Evolutionary conservation across 2,888 invertebrate genomes (phyloP).

Genomic region (Schrankia costaestrigalis): DNA sequence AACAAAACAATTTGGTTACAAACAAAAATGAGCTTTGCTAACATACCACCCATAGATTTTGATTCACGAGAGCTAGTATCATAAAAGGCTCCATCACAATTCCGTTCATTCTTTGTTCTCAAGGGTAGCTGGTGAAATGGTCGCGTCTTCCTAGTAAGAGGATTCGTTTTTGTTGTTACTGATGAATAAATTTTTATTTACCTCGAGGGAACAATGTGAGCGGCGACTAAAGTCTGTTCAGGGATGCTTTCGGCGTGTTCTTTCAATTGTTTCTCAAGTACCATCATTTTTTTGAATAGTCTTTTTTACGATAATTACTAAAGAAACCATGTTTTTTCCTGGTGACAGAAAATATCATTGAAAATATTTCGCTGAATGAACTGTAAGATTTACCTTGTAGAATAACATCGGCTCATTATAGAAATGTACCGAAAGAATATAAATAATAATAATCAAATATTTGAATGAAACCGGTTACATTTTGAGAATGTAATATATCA

Average conservation of each 20-base stretch:
- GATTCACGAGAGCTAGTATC: constrained; percentile 46
- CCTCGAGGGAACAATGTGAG: constrained; percentile 38
- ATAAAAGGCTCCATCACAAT: constrained; percentile 54
- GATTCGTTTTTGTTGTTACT: constrained; percentile 57
- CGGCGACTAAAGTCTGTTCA: constrained; percentile 34
- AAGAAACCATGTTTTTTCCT: constrained; percentile 9
- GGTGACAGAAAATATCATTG: constrained; percentile 8
- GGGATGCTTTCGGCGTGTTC: constrained; percentile 14
- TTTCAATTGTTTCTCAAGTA: constrained; percentile 29
- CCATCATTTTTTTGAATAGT: constrained; percentile 11
- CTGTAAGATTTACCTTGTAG: not conserved
- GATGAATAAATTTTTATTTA: constrained; percentile 56
- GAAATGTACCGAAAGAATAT: too few relatives aligned
- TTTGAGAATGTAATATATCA: constrained; percentile 10
- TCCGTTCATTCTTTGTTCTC: constrained; percentile 54
- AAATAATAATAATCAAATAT: constrained; percentile 7
- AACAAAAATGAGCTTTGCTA: constrained; percentile 24
- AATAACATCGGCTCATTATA: too few relatives aligned
- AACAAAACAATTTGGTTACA: constrained; percentile 37
- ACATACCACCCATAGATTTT: constrained; percentile 48
- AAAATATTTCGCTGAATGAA: constrained; percentile 2
- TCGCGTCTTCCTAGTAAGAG: constrained; percentile 57
- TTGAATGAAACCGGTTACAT: constrained; percentile 3
- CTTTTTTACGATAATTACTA: constrained; percentile 20
- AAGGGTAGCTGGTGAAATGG: constrained; percentile 53